Conservation (phyloP, 1,140 invertebrate species). For the Drosophila navojoa region DNA sequence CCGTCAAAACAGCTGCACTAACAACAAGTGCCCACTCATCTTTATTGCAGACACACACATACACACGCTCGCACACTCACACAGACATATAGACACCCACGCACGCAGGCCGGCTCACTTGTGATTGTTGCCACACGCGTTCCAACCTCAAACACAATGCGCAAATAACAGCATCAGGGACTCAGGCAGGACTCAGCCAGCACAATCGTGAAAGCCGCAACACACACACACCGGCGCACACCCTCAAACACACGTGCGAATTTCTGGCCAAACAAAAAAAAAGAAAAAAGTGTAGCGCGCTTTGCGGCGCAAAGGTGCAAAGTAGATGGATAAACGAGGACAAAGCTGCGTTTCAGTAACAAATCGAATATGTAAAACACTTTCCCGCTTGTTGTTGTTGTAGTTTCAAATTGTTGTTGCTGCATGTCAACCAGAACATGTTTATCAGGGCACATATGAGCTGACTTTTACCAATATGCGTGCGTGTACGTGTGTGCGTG, state of each 20-base stretch:
- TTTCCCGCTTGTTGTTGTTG: not conserved
- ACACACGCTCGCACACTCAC: constrained; percentile 25
- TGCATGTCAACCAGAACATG: constrained; percentile 32
- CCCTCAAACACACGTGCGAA: constrained; percentile 8
- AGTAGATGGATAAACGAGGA: constrained; percentile 64
- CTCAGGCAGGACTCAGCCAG: constrained; percentile 32
- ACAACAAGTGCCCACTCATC: constrained; percentile 70
- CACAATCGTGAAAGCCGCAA: constrained; percentile 59
- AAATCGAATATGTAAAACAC: constrained; percentile 43
- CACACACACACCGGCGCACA: constrained; percentile 4
- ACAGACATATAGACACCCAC: constrained; percentile 33
- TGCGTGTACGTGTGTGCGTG: too few relatives aligned
- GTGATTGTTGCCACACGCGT: constrained; percentile 65
- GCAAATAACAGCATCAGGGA: constrained; percentile 34
- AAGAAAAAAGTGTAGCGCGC: constrained; percentile 18
- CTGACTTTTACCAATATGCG: constrained; percentile 6
- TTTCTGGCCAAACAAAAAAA: constrained; percentile 31
- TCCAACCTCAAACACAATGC: constrained; percentile 45
- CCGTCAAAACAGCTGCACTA: constrained; percentile 52
- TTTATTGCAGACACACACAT: constrained; percentile 54
- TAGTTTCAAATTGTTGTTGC: not conserved
- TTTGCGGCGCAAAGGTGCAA: constrained; percentile 58
- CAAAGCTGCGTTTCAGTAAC: constrained; percentile 50
- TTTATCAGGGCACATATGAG: constrained; percentile 31
- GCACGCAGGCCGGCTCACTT: constrained; percentile 56